A percentile compares a stretch with the other conserved stretches of the same genome.
Evolutionary conservation across 2,113 vertebrate species (phyloP).

Genomic region (Pitta sordida): DNA sequence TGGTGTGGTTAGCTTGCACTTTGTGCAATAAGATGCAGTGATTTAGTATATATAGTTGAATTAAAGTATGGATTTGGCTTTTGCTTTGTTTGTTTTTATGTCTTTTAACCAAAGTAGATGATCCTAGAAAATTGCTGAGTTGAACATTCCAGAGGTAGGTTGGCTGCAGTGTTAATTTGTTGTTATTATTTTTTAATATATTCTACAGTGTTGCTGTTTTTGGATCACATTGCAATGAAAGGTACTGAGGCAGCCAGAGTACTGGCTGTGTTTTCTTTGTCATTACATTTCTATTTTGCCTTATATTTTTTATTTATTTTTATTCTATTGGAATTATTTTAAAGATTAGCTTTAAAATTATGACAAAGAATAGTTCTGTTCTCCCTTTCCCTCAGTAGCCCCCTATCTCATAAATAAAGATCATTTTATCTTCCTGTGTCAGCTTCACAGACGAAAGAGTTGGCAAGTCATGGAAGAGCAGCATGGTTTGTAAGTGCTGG

Average conservation of each 20-base stretch:
- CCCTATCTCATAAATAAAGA: background rate
- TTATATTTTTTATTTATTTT: background rate
- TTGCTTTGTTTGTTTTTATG: accelerated
- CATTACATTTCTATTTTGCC: background rate
- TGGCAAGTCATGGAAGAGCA: background rate
- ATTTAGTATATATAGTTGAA: background rate
- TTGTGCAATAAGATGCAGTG: background rate
- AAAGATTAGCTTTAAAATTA: background rate
- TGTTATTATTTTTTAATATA: background rate
- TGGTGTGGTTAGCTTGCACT: background rate
- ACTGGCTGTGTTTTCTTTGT: background rate
- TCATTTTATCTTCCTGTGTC: background rate
- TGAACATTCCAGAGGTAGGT: background rate
- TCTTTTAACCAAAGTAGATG: background rate
- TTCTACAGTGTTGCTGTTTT: background rate
- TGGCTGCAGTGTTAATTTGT: background rate
- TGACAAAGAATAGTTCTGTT: background rate
- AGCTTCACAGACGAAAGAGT: background rate
- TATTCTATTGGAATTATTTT: background rate
- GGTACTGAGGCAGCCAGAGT: background rate
- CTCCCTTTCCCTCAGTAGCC: background rate
- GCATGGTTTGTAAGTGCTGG: background rate
- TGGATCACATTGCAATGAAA: background rate
- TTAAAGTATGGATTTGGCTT: background rate
- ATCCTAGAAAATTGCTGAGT: background rate